Conservation (phyloP, 2,113 vertebrate genomes). For the Pollimyrus isidori region DNA sequence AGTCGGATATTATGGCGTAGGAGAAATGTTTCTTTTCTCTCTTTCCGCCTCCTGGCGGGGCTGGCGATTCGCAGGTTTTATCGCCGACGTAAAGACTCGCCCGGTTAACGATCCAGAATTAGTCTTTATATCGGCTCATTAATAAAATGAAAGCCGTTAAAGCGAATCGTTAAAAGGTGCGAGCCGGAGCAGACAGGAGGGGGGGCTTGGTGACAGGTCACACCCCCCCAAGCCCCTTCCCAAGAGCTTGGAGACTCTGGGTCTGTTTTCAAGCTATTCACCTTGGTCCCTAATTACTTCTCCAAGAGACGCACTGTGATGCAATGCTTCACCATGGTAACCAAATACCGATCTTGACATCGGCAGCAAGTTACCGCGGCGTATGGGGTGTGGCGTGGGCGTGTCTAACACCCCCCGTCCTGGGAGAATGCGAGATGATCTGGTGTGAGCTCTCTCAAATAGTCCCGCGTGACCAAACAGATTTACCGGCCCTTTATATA, state of each 20-base stretch:
- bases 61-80: conserved; percentile 34
- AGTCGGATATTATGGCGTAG: conserved; percentile 32
- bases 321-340: background rate
- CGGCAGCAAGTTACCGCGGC: background rate
- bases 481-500: background rate
- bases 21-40: conserved; percentile 38
- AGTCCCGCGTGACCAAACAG: background rate
- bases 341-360: background rate
- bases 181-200: conserved; percentile 15
- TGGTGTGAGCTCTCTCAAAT: background rate
- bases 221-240: background rate
- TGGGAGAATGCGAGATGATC: background rate
- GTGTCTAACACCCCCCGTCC: background rate
- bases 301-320: background rate
- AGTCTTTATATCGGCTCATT: conserved; percentile 27
- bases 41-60: conserved; percentile 16
- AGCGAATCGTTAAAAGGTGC: conserved; percentile 19
- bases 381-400: background rate
- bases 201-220: background rate
- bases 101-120: conserved; percentile 39
- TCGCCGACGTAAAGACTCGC: conserved; percentile 42
- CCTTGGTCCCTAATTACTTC: background rate
- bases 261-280: background rate
- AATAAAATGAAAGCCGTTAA: conserved; percentile 23
- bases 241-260: background rate